Base-by-base conservation (phyloP, 2,888 invertebrate genomes). In the Bombyx huttoni region DNA sequence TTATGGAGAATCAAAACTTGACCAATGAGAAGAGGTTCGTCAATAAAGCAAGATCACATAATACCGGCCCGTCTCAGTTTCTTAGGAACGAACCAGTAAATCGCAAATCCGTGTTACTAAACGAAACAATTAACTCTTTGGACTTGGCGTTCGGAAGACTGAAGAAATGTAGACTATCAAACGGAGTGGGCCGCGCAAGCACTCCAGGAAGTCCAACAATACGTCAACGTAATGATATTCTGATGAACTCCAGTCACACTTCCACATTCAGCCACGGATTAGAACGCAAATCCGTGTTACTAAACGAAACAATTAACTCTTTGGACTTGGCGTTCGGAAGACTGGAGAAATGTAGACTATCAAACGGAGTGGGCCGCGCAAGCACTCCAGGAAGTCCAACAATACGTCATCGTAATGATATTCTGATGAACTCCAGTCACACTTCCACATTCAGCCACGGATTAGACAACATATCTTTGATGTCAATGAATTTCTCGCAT, bases 401-500 rank as follows among this genome's bases (percentile, higher is more conserved):
- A 0, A 58, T 64, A 14, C 67, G 64, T 12, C 60, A 59, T 1
- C 58, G 63, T 7, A 53, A 64, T 1, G 70, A 73, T 8, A 70
- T 78, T 66, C 76, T 75, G 50, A 68, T 76, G 59, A 78, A 78
- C 52, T 65, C 69, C 10, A 64, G 64, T 46, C 58, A 67, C 12
- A 66, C 54, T 46, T 60, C 66, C 34, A 67, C 60, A 50, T 62
- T 65, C 35, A 64, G 58, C 34, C 62, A 63, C 8, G 64, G 63
- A 10, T 54, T 65, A 7, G 76, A 79, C 45, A 81, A 76, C 56
- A 62, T 70, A 12, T 86, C 86, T 0, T 55, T 78, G 34, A 75
- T 83, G 70, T 85, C 86, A 1, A 78, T 82, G 75, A 81, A 86
- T 55, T 84, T 87, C 58, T 87, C 87, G 1, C 79, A 85, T 56